These are phyloP conservation scores for Hypselothyrea guttata DNA, from an alignment of 2,888 invertebrate genomes.

Conservation along the genomic window DNA sequence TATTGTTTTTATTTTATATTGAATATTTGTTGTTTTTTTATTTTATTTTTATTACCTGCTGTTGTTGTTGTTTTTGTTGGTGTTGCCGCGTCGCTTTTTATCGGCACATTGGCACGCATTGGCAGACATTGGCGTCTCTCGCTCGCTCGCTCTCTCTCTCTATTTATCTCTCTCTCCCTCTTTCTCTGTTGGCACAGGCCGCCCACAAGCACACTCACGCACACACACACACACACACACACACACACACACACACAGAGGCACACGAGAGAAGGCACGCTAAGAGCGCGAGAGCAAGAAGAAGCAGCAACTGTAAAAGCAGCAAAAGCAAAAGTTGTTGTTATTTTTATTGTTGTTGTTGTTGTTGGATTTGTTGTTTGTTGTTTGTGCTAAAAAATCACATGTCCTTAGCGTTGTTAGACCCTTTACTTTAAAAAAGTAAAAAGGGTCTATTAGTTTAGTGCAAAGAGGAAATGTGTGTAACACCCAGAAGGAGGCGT, in stretches of 20 bases:
- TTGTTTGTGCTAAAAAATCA: slow-evolving; percentile 17
- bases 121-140: slow-evolving; percentile 7
- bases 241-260: slow-evolving; percentile 14
- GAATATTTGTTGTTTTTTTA: no score
- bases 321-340: slow-evolving; percentile 9
- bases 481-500: no score
- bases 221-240: slow-evolving; percentile 15
- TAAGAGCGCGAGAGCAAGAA: not conserved
- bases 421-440: no score
- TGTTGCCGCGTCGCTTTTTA: slow-evolving; percentile 31
- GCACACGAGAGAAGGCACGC: slow-evolving; percentile 7
- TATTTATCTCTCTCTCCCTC: no score
- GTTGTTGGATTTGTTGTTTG: slow-evolving; percentile 8
- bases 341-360: slow-evolving; percentile 14
- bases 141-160: no score
- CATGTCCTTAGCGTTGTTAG: slow-evolving; percentile 13
- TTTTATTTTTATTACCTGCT: slow-evolving; percentile 27
- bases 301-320: slow-evolving; percentile 14
- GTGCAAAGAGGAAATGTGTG: no score
- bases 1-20: no score
- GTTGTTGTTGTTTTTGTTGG: slow-evolving; percentile 9
- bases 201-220: slow-evolving; percentile 13
- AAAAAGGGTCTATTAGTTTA: no score
- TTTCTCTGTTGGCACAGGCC: slow-evolving; percentile 7
- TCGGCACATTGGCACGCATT: slow-evolving; percentile 49